Evolutionary conservation across 2,797 vertebrate genomes (phyloP), one percentile per base, ranked within the genome.

Genomic region (Lithobates sylvaticus): DNA sequence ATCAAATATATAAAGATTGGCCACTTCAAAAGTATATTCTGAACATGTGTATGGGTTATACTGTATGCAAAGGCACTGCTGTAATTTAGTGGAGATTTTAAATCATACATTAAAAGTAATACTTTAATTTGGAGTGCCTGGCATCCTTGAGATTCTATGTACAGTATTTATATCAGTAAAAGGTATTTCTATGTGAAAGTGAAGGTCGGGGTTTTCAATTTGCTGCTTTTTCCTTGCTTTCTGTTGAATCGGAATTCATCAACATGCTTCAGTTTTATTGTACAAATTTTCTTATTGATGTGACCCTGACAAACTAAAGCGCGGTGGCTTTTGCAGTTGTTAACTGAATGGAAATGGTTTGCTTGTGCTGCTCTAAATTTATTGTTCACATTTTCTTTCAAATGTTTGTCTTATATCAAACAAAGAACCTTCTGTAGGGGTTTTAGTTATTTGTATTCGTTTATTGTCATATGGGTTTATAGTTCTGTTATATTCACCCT

Each of bases 251-350:
- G 13, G 34, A 80, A 26, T 10, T 27, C 68, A 81, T 71, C 42
- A 70, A 36, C 26, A 80, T 12, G 70, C 23, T 79, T 47, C 44
- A 50, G 10, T 42, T n/a, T 70, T 70, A 80, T 32, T 81, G 29
- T 42, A 44, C 23, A 10, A 47, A 71, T 71, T 69, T 29, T 29
- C 79, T 73, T 72, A 26, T 65, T 58, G 69, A 72, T 61, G 79
- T 72, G 69, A 81, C 79, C 79, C 72, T 81, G 81, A 83, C 58
- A 50, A 39, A 82, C 68, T 61, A 65, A 82, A 29, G 75, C 70
- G n/a, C 32, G 42, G 79, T 29, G 10, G 50, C 50, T 64, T 32
- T 64, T 61, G 65, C 70, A 42, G 13, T 42, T 72, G 65, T 58
- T 36, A 54, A 50, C 32, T 54, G 29, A 61, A 26, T 36, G 2